A percentile compares a stretch with the other conserved stretches of the same genome.
These are phyloP conservation scores for Phodopus roborovskii DNA, from an alignment of 2,113 vertebrate genomes.

Conservation along the genomic window DNA sequence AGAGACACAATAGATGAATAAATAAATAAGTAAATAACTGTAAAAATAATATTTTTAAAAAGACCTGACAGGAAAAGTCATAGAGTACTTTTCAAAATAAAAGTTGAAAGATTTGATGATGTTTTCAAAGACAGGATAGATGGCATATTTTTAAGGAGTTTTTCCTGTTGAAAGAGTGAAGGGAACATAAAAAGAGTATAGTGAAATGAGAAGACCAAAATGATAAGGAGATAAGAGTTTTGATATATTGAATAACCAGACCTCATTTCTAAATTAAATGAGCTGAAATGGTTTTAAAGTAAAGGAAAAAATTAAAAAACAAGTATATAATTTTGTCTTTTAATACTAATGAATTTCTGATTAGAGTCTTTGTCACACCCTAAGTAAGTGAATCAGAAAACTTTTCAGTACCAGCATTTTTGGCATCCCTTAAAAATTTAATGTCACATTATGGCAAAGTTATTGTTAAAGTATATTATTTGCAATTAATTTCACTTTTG, in stretches of 20 bases:
- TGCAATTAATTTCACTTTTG: constrained; percentile 58
- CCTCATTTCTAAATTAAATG: not conserved
- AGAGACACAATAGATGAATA: too few species aligned
- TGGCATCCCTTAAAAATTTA: not conserved
- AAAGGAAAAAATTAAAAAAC: not conserved
- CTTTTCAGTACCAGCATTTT: not conserved
- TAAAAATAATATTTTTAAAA: not conserved
- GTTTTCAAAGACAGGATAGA: not conserved
- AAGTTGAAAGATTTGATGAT: not conserved
- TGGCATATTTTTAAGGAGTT: not conserved
- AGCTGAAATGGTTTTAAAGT: not conserved
- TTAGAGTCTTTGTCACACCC: constrained; percentile 33
- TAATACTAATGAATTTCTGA: constrained; percentile 32
- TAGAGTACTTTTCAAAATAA: not conserved
- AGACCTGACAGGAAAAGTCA: not conserved
- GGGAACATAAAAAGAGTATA: not conserved
- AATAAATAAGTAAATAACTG: not conserved
- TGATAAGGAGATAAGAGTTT: not conserved
- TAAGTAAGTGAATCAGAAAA: constrained; percentile 41
- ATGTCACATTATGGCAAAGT: constrained; percentile 2
- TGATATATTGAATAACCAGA: not conserved
- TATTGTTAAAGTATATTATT: constrained; percentile 42
- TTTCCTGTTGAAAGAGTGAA: not conserved
- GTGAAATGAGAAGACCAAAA: not conserved
- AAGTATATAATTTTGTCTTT: not conserved